phyloP scores from a whole-genome alignment of 2,113 vertebrate species.

The Orientallactaga bullata region DNA sequence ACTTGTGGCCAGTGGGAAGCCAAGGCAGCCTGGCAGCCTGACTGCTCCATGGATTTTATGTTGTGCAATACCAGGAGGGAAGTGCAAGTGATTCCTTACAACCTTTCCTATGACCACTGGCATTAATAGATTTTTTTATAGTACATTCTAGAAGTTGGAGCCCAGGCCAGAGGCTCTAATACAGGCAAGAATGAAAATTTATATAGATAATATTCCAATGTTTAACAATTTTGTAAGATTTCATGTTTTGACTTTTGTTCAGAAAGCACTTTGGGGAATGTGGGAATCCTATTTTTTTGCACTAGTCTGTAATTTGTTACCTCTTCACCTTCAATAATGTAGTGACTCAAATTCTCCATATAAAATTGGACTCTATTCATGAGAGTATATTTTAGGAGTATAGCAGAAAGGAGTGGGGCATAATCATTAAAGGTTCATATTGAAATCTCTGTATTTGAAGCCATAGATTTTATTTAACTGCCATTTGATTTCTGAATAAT shows the following conservation, averaged over 20 bases:
- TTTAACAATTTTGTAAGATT: not conserved
- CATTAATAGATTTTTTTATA: constrained; percentile 20
- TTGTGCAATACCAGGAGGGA: constrained; percentile 38
- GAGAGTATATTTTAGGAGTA: constrained; percentile 43
- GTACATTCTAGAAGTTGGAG: constrained; percentile 27
- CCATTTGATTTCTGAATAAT: not conserved
- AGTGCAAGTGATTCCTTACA: not conserved
- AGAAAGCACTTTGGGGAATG: constrained; percentile 70
- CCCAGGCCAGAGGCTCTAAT: constrained; percentile 5
- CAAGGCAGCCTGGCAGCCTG: not conserved
- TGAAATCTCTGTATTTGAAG: constrained; percentile 48
- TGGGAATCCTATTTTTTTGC: constrained; percentile 43
- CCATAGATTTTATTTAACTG: constrained; percentile 49
- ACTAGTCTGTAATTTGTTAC: constrained; percentile 61
- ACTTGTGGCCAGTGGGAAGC: not conserved
- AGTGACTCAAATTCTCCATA: constrained; percentile 50
- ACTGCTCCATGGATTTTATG: not conserved
- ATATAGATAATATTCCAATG: not conserved
- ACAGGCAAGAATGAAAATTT: not conserved
- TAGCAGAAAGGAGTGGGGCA: constrained; percentile 25
- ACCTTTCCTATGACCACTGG: not conserved
- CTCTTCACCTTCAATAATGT: constrained; percentile 3
- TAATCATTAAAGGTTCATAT: constrained; percentile 58
- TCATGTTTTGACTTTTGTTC: constrained; percentile 33
- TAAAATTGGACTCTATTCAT: constrained; percentile 24